A percentile compares a stretch with the other conserved stretches of the same genome.
These are phyloP conservation scores for Neoseiulus cucumeris DNA, from an alignment of 1,140 invertebrate species.

Conservation along the genomic window DNA sequence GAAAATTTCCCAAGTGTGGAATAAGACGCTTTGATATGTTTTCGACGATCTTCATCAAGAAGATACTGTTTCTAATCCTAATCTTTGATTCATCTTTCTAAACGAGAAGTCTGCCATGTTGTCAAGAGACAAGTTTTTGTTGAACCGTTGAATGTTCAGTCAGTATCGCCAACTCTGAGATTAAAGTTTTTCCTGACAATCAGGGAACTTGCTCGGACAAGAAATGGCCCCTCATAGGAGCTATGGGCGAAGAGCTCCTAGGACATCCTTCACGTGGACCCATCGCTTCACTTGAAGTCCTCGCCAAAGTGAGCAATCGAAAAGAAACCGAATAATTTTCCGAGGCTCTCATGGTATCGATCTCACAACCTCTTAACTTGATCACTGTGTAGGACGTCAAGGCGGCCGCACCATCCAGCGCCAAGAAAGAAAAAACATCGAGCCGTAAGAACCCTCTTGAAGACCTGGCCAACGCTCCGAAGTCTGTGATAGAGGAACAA, in stretches of 20 bases:
- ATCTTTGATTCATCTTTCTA: too few species aligned
- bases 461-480: background rate
- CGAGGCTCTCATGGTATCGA: background rate
- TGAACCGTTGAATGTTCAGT: too few species aligned
- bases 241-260: slow-evolving; percentile 68
- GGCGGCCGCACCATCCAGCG: background rate
- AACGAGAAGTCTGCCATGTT: too few species aligned
- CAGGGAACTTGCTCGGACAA: slow-evolving; percentile 40
- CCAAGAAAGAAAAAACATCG: slow-evolving; percentile 1
- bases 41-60: too few species aligned
- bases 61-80: too few species aligned
- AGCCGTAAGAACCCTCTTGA: background rate
- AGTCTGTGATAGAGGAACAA: slow-evolving; percentile 1
- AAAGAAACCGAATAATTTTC: background rate
- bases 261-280: slow-evolving; percentile 31
- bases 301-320: background rate
- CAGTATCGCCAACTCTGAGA: too few species aligned
- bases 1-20: too few species aligned
- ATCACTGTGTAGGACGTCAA: slow-evolving; percentile 5
- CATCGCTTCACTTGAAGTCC: background rate
- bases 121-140: too few species aligned
- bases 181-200: slow-evolving; percentile 11
- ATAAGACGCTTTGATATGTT: too few species aligned
- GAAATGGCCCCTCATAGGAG: slow-evolving; percentile 71
- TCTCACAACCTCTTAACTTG: background rate